Base-by-base conservation (phyloP, 2,888 invertebrate species). In the Horisme vitalbata region DNA sequence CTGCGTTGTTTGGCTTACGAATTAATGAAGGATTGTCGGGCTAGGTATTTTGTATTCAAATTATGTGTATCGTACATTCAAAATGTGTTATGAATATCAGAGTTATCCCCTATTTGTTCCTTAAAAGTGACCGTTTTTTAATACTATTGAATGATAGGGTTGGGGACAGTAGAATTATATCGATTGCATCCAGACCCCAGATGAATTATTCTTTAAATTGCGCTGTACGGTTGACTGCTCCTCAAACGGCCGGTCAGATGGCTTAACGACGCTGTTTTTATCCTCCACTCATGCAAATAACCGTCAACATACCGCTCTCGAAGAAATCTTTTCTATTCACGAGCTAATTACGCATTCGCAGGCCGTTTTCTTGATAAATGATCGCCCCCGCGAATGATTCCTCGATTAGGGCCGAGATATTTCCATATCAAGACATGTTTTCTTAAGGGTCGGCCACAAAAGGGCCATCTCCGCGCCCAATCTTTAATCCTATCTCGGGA, bases 341-440 rank as follows among this genome's bases (percentile, higher is more conserved):
- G 59, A 63, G 67, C 76, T 84, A 83, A 84, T 84, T 83, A 79
- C 74, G 75, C 72, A 83, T 83, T 81, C 81, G 78, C 73, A 71
- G 71, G 74, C 71, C 75, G 79, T 79, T 76, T 79, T 74, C 76
- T 75, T 79, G 83, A 84, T 82, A 79, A 79, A 79, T 78, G 77
- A 79, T 83, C 79, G 71, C 80, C 77, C 79, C 75, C 79, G 79
- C 78, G 83, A 87, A 86, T 86, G 84, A 87, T 87, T 87, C 69
- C 82, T 83, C 82, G 77, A 81, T 85, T 83, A 82, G 83, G 79
- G 78, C 83, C 79, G 68, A 83, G 86, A 87, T 83, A 88, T 89
- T 89, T 87, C 87, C 88, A 89, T 89, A 89, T 88, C 89, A 87
- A 84, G 86, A 86, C 89, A 88, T 88, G 88, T 89, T 89, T 89